These are phyloP conservation scores for Drosophila longiperda DNA, from an alignment of 2,888 invertebrate genomes.

Conservation along the genomic window DNA sequence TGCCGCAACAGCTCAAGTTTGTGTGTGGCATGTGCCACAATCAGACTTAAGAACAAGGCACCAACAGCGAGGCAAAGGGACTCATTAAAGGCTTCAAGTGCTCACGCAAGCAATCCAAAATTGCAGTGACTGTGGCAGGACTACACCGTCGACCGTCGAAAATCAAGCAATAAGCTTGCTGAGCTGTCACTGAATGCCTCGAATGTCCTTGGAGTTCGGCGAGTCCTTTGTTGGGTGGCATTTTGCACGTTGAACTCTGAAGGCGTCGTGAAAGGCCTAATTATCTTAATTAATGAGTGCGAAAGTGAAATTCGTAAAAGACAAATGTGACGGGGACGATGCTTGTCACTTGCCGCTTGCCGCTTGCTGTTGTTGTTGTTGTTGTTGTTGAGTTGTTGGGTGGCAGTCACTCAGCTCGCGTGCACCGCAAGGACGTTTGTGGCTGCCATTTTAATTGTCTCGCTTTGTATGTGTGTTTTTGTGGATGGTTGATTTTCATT, in stretches of 20 bases:
- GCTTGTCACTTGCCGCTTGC: conserved; percentile 3
- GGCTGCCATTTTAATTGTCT: conserved; percentile 75
- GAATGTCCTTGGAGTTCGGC: conserved; percentile 18
- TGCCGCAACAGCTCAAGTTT: conserved; percentile 4
- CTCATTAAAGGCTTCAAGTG: conserved; percentile 63
- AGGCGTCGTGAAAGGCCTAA: conserved; percentile 77
- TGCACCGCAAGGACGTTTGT: conserved; percentile 71
- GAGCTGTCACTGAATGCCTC: conserved; percentile 57
- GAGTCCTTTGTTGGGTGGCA: conserved; percentile 34
- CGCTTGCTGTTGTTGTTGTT: not conserved
- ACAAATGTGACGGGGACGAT: conserved; percentile 63
- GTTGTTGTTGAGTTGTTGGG: conserved; percentile 22
- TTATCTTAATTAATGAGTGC: conserved; percentile 82
- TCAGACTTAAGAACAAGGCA: conserved; percentile 33
- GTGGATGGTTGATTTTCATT: conserved; percentile 69
- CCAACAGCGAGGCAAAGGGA: conserved; percentile 29
- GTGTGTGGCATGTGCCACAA: conserved; percentile 33
- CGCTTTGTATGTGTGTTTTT: conserved; percentile 28
- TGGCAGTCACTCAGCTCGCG: conserved; percentile 59
- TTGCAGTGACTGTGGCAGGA: conserved; percentile 47
- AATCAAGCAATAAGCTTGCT: conserved; percentile 36
- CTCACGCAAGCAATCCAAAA: conserved; percentile 52
- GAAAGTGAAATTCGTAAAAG: conserved; percentile 77
- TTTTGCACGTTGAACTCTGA: conserved; percentile 71
- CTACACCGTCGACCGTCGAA: conserved; percentile 8